These are phyloP conservation scores for Hafferia zeledoni DNA, from an alignment of 2,797 vertebrate species.

Conservation along the genomic window DNA sequence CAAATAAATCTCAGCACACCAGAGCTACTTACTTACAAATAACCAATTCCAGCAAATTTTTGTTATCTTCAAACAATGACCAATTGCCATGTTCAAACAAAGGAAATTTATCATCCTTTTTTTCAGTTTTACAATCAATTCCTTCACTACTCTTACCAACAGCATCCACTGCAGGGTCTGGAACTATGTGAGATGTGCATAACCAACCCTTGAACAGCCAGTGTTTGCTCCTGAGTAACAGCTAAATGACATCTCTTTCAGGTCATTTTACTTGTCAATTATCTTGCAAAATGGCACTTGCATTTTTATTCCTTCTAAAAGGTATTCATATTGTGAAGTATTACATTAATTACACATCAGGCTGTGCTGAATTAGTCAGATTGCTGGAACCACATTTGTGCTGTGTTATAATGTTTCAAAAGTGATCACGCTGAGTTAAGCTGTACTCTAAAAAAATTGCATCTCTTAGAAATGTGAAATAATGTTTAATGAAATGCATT, in stretches of 20 bases:
- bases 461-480: neutral
- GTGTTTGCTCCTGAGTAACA: neutral
- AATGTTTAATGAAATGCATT: neutral
- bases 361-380: conserved; percentile 1
- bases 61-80: neutral
- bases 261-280: conserved; percentile 54
- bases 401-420: conserved; percentile 2
- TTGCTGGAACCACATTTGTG: neutral
- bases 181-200: neutral
- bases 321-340: conserved; percentile 19
- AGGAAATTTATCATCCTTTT: neutral
- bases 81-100: neutral
- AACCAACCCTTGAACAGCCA: neutral
- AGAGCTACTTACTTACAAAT: neutral
- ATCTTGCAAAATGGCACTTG: conserved; percentile 15
- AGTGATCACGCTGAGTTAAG: neutral
- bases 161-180: neutral
- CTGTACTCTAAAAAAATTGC: neutral
- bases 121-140: neutral
- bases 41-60: neutral
- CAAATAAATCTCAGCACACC: neutral
- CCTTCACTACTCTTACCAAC: neutral
- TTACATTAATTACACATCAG: conserved; percentile 51
- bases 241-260: neutral
- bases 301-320: conserved; percentile 42